A percentile compares a stretch with the other conserved stretches of the same genome.
Evolutionary conservation across 2,113 vertebrate species (phyloP).

Genomic region (Thinocorus orbignyianus): DNA sequence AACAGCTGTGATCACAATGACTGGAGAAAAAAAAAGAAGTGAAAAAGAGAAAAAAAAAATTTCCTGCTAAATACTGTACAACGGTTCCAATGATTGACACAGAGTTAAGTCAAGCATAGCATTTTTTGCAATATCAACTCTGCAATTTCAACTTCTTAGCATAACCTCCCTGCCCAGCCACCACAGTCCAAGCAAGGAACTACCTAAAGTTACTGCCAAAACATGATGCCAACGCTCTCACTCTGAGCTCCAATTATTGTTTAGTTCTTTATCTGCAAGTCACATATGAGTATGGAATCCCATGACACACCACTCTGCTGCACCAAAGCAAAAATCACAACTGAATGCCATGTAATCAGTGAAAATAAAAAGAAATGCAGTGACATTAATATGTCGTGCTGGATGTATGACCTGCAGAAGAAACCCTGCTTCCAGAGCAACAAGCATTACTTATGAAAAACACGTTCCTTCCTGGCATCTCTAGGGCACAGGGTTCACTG

Average conservation of each 20-base stretch:
- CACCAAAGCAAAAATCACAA: neutral
- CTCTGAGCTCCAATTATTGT: neutral
- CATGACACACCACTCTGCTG: neutral
- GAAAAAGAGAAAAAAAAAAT: neutral
- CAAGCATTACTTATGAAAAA: neutral
- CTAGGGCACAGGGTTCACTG: neutral
- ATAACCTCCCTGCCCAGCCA: neutral
- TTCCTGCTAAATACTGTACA: neutral
- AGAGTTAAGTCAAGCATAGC: neutral
- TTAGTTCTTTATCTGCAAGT: neutral
- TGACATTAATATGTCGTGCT: neutral
- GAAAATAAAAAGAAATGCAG: neutral
- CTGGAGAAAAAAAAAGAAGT: too few relatives aligned
- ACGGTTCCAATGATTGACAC: neutral
- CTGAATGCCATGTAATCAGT: neutral
- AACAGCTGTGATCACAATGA: neutral
- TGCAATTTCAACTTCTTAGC: neutral
- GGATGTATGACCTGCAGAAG: neutral
- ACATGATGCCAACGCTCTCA: neutral
- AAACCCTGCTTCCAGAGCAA: neutral
- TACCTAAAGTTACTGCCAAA: neutral
- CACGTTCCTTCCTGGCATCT: conserved; percentile 24
- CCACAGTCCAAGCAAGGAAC: neutral
- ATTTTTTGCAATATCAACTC: neutral
- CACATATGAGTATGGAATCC: fast-evolving